phyloP scores from a whole-genome alignment of 1,140 invertebrate species.

The Eubasilissa regina region DNA sequence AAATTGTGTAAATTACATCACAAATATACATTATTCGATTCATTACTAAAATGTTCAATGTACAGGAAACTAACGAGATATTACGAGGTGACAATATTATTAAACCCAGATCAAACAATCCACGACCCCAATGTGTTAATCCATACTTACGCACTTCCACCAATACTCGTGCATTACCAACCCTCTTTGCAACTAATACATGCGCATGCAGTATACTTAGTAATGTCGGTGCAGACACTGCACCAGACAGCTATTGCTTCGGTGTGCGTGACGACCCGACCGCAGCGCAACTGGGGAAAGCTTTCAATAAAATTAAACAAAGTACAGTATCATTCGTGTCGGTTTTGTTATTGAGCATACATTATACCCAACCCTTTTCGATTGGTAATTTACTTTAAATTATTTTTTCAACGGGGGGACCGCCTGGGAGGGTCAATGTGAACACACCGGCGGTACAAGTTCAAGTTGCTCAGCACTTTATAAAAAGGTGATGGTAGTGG shows the following conservation, averaged over 20 bases:
- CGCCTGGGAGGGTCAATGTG: conserved; percentile 41
- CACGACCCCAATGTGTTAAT: conserved; percentile 20
- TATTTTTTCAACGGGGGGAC: not conserved
- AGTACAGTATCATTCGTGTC: not conserved
- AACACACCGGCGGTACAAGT: conserved; percentile 32
- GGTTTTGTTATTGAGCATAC: not conserved
- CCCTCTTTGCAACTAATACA: conserved; percentile 18
- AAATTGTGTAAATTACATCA: too few relatives aligned
- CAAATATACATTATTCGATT: too few relatives aligned
- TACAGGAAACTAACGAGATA: too few relatives aligned
- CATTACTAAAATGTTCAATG: too few relatives aligned
- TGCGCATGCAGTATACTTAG: not conserved
- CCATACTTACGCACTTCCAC: conserved; percentile 37
- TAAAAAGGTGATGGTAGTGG: conserved; percentile 3
- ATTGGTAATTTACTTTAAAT: not conserved
- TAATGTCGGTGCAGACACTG: conserved; percentile 27
- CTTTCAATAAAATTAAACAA: not conserved
- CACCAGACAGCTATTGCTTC: conserved; percentile 34
- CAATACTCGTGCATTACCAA: conserved; percentile 20
- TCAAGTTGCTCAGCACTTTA: conserved; percentile 26
- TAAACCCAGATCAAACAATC: not conserved
- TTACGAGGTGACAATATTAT: not conserved
- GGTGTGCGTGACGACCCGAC: conserved; percentile 37
- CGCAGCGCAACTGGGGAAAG: conserved; percentile 9
- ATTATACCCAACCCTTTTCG: not conserved